Evolutionary conservation across 1,140 invertebrate species (phyloP).

Genomic region (Zaprionus vittiger): DNA sequence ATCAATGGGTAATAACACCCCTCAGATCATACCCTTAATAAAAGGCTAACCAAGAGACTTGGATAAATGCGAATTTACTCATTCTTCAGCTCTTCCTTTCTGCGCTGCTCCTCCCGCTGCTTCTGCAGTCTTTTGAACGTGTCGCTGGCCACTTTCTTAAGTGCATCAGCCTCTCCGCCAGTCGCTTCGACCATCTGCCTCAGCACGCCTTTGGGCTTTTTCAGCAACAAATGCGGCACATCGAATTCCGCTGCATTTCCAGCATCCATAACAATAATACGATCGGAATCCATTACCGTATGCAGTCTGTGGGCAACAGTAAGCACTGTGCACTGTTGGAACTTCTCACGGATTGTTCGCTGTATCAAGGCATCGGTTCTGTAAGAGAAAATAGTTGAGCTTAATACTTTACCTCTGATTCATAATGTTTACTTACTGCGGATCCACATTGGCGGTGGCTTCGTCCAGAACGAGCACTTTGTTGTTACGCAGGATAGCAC

Average conservation of each 20-base stretch:
- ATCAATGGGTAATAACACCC: neutral
- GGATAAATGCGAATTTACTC: constrained; percentile 48
- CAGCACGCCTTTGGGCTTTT: constrained; percentile 83
- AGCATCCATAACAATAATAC: constrained; percentile 87
- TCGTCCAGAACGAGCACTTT: constrained; percentile 90
- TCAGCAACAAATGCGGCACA: constrained; percentile 87
- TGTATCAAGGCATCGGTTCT: constrained; percentile 86
- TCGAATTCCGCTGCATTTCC: constrained; percentile 88
- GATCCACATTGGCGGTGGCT: constrained; percentile 90
- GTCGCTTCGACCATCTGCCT: constrained; percentile 75
- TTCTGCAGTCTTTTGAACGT: constrained; percentile 57
- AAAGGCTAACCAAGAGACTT: constrained; percentile 12
- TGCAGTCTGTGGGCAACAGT: constrained; percentile 92
- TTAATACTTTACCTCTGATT: neutral
- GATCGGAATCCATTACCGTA: constrained; percentile 92
- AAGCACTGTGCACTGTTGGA: constrained; percentile 87
- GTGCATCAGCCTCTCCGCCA: constrained; percentile 64
- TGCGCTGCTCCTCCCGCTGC: constrained; percentile 44
- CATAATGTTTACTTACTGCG: constrained; percentile 86
- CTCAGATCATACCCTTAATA: neutral
- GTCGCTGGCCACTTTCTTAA: constrained; percentile 74
- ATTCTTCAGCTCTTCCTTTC: constrained; percentile 3
- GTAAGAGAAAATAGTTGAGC: constrained; percentile 56
- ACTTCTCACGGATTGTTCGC: constrained; percentile 86
- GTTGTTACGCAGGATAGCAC: constrained; percentile 91